phyloP scores from a whole-genome alignment of 2,113 vertebrate species.

The Tyto alba region DNA sequence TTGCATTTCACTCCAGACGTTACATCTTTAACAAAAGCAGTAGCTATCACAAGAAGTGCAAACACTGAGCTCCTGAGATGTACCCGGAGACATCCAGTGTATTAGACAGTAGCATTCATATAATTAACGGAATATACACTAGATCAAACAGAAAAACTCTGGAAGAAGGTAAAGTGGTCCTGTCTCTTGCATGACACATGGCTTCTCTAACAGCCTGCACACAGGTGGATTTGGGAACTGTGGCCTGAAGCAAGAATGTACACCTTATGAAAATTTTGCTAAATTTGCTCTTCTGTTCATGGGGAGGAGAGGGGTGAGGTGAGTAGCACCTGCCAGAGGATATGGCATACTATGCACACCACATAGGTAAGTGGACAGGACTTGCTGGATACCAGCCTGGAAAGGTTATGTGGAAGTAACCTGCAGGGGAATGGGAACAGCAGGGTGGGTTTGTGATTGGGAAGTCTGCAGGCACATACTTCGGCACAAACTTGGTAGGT shows the following conservation, averaged over 20 bases:
- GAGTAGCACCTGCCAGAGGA: not conserved
- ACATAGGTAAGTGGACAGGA: not conserved
- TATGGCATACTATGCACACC: no score
- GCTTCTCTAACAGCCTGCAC: not conserved
- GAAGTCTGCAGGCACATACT: not conserved
- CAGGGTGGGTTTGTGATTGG: rapidly evolving
- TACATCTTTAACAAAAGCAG: not conserved
- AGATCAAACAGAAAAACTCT: not conserved
- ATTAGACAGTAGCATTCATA: not conserved
- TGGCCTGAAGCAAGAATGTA: rapidly evolving
- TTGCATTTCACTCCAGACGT: not conserved
- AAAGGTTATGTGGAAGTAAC: rapidly evolving
- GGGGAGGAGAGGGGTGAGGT: rapidly evolving
- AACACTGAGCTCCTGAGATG: not conserved
- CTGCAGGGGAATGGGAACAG: rapidly evolving
- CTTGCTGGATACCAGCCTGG: not conserved
- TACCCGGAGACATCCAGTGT: no score
- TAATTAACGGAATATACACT: not conserved
- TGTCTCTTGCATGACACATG: not conserved
- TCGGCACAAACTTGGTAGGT: not conserved
- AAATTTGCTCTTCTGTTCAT: not conserved
- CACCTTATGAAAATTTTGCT: not conserved
- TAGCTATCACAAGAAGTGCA: not conserved
- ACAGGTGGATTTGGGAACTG: not conserved
- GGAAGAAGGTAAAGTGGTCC: not conserved